These are phyloP conservation scores for Sebastes taczanowskii DNA, from an alignment of 2,797 vertebrate genomes.

Conservation along the genomic window DNA sequence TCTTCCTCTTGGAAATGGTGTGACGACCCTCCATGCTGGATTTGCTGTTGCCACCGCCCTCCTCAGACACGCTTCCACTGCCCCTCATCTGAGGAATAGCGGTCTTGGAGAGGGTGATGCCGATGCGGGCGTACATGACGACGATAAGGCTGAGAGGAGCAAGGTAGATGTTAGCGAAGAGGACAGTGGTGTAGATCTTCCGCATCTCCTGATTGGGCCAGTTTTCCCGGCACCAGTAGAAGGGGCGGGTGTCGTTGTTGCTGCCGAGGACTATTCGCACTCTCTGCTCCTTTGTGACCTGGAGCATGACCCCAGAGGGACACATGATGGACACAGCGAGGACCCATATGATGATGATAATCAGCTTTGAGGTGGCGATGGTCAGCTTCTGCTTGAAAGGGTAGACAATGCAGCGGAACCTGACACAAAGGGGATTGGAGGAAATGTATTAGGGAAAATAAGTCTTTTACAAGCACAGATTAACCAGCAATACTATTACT, in stretches of 20 bases:
- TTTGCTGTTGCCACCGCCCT: constrained; percentile 41
- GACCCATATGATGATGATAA: constrained; percentile 88
- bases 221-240: constrained; percentile 92
- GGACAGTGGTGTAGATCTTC: constrained; percentile 91
- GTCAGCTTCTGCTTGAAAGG: constrained; percentile 93
- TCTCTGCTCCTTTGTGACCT: constrained; percentile 85
- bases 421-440: constrained; percentile 58
- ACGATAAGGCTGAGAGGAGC: constrained; percentile 89
- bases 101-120: constrained; percentile 83
- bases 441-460: not conserved
- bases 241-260: constrained; percentile 75
- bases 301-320: constrained; percentile 92
- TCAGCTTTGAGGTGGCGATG: constrained; percentile 80
- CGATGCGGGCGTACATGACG: constrained; percentile 88
- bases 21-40: constrained; percentile 67
- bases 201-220: constrained; percentile 91
- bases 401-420: constrained; percentile 90
- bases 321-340: constrained; percentile 90
- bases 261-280: constrained; percentile 81
- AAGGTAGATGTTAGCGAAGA: constrained; percentile 92
- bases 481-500: not conserved
- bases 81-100: constrained; percentile 39
- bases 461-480: not conserved
- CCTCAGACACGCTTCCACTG: constrained; percentile 6
- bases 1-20: constrained; percentile 83